Evolutionary conservation across 2,888 invertebrate genomes (phyloP).

Genomic region (Drosophila austrosaltans): DNA sequence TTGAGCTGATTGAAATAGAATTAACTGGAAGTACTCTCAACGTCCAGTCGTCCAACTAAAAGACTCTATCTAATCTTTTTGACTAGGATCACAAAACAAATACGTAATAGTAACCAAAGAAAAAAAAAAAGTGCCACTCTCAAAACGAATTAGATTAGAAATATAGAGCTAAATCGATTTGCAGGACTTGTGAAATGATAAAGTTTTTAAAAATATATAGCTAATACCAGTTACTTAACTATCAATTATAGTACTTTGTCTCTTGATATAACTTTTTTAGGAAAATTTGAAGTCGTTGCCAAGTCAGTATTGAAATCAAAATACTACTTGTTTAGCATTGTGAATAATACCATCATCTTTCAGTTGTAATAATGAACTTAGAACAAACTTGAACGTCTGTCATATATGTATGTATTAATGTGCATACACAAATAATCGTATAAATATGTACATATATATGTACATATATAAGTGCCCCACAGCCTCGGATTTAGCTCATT

Average conservation of each 20-base stretch:
- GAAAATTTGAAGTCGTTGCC: no score
- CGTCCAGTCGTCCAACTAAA: background rate
- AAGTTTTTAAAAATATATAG: no score
- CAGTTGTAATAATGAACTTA: constrained; percentile 8
- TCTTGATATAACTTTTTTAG: no score
- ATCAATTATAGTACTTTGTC: no score
- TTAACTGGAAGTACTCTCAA: background rate
- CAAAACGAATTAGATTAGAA: background rate
- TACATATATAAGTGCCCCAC: background rate
- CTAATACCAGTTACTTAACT: no score
- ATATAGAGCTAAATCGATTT: background rate
- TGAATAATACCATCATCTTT: background rate
- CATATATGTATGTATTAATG: background rate
- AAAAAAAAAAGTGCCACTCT: background rate
- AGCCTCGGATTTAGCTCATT: background rate
- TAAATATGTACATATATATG: no score
- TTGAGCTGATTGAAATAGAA: background rate
- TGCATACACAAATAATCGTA: background rate
- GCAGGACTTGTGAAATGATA: background rate
- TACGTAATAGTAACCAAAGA: background rate
- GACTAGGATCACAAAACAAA: background rate
- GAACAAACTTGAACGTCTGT: constrained; percentile 8
- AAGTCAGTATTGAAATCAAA: background rate
- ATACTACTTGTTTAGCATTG: background rate
- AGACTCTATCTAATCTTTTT: background rate